Evolutionary conservation across 2,797 vertebrate genomes (phyloP), one percentile per base, ranked within the genome.

Genomic region (Cyclura pinguis): DNA sequence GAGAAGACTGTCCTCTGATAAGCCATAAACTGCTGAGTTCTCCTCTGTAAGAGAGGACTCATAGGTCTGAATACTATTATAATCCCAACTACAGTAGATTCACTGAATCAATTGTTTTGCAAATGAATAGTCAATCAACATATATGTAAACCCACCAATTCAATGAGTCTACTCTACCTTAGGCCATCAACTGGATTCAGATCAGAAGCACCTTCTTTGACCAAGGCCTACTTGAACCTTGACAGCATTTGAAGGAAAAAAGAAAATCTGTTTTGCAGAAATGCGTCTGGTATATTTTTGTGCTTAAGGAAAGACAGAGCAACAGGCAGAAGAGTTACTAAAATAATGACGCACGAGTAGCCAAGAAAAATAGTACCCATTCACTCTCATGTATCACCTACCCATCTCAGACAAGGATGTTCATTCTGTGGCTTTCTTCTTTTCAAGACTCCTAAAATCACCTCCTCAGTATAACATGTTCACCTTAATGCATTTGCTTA

Each of bases 401-500:
- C 9, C 57, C 47, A 76, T 29, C 6, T 74, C 57, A 83, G 27
- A 62, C 3, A 24, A 73, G 18, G 1, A n/a, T 6, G 24, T 88
- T 42, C 35, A 35, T 77, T 86, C 24, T 32, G 27, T 57, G 59
- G 35, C 87, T 35, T 57, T 52, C 32, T 67, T 1, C 42, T 59
- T 42, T 42, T 67, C 74, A 50, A 38, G 38, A 10, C 50, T 81
- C 77, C n/a, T 84, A 18, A 84, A 84, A 22, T 59, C 12, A 69
- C n/a, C 80, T 18, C 29, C 73, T 78, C 62, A 67, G 42, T 57
- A 35, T 64, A 84, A 87, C 27, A 72, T 59, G 59, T 67, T 86
- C 72, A 88, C 69, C 47, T 89, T 76, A 82, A 57, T 76, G 86
- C n/a, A 84, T 57, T 57, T 86, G 62, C 50, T 89, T 89, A 89